Conservation (phyloP, 64 coral and sea anemone genomes). For the Acropora tenuis region DNA sequence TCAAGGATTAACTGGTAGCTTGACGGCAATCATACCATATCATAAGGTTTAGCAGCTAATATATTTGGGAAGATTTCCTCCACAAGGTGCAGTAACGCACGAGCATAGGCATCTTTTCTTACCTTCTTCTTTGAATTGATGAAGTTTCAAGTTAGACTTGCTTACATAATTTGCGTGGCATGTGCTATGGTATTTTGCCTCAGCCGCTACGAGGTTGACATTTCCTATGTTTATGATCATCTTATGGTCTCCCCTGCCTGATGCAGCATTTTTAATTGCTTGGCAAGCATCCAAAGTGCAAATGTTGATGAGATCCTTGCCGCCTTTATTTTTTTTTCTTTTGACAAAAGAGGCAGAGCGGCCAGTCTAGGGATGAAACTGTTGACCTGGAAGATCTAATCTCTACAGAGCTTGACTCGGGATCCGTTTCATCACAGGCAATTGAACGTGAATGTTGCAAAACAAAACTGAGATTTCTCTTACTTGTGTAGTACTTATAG, state of each 20-base stretch:
- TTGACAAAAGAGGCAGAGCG: constrained; percentile 25
- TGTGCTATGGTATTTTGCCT: constrained; percentile 19
- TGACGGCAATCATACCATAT: too few species aligned
- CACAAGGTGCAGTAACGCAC: too few species aligned
- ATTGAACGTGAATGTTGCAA: too few species aligned
- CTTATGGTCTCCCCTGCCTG: not conserved
- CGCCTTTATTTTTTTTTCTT: constrained; percentile 32
- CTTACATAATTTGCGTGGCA: constrained; percentile 18
- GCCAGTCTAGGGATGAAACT: not conserved
- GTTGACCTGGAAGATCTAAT: constrained; percentile 4
- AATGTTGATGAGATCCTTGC: not conserved
- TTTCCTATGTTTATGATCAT: not conserved
- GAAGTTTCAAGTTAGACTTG: not conserved
- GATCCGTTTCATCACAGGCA: too few species aligned
- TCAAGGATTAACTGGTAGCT: too few species aligned
- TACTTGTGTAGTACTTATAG: too few species aligned
- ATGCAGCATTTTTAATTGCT: not conserved
- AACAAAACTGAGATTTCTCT: too few species aligned
- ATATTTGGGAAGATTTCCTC: too few species aligned
- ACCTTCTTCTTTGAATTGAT: too few species aligned
- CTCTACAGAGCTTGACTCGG: too few species aligned
- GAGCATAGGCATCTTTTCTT: too few species aligned
- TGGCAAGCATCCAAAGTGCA: constrained; percentile 9
- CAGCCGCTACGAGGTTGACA: not conserved
- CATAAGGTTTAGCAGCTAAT: too few species aligned